A percentile compares a stretch with the other conserved stretches of the same genome.
Evolutionary conservation across 2,888 invertebrate species (phyloP).

Genomic region (Poecilobothrus nobilitatus): DNA sequence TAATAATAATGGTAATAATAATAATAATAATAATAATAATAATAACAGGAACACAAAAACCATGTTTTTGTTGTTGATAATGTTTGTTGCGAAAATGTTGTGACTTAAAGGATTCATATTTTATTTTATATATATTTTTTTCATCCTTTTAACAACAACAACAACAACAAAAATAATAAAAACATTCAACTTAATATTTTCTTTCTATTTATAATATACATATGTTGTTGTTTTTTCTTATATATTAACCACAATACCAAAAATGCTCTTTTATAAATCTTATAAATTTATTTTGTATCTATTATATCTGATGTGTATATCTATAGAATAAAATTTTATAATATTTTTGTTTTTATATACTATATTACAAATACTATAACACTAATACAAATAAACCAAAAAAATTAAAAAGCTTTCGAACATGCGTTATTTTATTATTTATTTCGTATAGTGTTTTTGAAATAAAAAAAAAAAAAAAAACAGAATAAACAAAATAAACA

Average conservation of each 20-base stretch:
- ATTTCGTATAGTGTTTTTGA: not conserved
- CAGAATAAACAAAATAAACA: no score
- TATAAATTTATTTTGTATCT: no score
- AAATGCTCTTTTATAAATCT: no score
- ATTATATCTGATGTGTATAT: not conserved
- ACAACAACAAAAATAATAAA: no score
- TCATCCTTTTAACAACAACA: not conserved
- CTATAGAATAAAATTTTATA: not conserved
- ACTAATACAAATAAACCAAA: no score
- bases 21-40: no score
- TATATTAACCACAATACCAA: not conserved
- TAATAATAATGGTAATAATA: no score
- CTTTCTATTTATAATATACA: not conserved
- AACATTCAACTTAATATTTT: not conserved
- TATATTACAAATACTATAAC: no score
- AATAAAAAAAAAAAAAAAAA: no score
- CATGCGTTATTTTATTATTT: not conserved
- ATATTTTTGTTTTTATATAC: not conserved
- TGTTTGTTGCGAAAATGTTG: not conserved
- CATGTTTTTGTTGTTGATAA: not conserved
- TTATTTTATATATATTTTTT: not conserved
- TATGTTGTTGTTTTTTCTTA: not conserved
- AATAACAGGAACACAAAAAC: no score
- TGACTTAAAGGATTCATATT: not conserved
- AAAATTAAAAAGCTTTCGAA: not conserved